Percentiles rank a stretch among this genome's conserved stretches.
These are phyloP conservation scores for Numida meleagris DNA, from an alignment of 2,113 vertebrate genomes.

Conservation along the genomic window DNA sequence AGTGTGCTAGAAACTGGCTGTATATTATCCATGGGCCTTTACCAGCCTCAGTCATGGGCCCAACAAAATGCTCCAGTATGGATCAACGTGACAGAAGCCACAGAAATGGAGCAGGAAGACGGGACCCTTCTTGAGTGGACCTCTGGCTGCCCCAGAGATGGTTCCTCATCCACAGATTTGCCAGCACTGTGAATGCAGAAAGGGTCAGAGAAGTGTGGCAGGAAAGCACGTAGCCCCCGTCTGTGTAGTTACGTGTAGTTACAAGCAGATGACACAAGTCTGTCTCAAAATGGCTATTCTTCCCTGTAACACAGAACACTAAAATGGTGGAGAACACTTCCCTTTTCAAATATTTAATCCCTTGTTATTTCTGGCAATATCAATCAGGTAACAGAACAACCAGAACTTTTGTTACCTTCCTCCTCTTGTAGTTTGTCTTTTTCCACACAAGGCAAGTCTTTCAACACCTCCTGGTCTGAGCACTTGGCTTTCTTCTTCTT, in stretches of 20 bases:
- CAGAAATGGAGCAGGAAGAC: neutral
- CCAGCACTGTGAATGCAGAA: neutral
- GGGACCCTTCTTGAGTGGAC: neutral
- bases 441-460: slow-evolving; percentile 22
- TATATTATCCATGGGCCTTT: neutral
- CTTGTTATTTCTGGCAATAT: neutral
- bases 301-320: neutral
- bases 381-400: neutral
- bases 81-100: neutral
- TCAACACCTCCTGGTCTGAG: neutral
- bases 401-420: slow-evolving; percentile 36
- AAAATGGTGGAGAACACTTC: neutral
- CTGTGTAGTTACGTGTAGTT: accelerated
- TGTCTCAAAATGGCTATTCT: neutral
- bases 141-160: neutral
- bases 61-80: neutral
- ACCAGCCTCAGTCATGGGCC: neutral
- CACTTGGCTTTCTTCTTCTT: slow-evolving; percentile 51
- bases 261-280: neutral
- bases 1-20: accelerated
- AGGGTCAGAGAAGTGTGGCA: neutral
- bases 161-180: neutral
- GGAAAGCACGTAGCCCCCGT: neutral
- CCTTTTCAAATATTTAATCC: neutral
- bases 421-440: slow-evolving; percentile 55